phyloP scores from a whole-genome alignment of 2,113 vertebrate genomes.

The Montifringilla adamsi region DNA sequence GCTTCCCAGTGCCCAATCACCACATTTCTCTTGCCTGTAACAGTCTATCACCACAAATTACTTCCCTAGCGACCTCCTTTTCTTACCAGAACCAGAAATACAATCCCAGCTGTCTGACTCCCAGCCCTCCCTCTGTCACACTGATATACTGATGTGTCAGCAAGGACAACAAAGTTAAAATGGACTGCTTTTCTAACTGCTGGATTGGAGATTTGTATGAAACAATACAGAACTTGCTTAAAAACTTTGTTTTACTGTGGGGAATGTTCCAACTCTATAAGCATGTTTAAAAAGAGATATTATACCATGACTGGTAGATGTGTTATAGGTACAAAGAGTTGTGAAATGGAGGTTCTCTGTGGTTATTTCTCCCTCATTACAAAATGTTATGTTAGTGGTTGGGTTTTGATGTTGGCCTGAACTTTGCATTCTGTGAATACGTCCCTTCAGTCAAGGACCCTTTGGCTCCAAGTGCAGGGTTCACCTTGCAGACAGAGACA shows the following conservation, averaged over 20 bases:
- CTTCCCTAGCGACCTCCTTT: neutral
- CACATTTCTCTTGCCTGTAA: neutral
- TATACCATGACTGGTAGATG: neutral
- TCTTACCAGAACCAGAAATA: neutral
- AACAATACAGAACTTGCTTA: neutral
- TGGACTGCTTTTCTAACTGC: neutral
- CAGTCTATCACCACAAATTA: neutral
- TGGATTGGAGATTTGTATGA: neutral
- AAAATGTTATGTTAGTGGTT: neutral
- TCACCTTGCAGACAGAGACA: neutral
- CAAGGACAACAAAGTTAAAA: neutral
- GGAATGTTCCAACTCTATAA: neutral
- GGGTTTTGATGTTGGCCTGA: neutral
- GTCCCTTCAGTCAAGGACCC: neutral
- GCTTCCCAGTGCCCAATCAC: neutral
- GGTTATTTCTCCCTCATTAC: neutral
- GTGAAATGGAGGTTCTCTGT: neutral
- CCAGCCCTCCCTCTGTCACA: neutral
- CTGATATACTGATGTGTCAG: neutral
- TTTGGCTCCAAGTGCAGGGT: neutral
- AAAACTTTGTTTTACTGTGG: neutral
- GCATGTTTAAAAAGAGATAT: neutral
- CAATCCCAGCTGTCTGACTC: neutral
- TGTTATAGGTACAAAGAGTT: neutral
- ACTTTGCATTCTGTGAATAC: neutral